phyloP scores from a whole-genome alignment of 2,113 vertebrate species.

The Phycodurus eques region DNA sequence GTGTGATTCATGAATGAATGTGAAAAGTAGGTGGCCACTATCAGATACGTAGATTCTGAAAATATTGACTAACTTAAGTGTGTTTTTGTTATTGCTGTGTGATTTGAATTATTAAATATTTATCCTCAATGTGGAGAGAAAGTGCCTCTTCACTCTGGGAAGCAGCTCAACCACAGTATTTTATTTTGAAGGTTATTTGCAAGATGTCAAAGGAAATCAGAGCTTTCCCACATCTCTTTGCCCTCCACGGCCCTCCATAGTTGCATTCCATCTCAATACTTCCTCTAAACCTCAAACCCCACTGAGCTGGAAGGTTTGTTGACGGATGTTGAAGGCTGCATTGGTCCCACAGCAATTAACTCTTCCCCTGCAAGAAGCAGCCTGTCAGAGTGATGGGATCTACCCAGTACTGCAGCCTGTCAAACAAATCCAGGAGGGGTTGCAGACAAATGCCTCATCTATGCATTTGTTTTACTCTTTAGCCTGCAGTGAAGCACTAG shows the following conservation, averaged over 20 bases:
- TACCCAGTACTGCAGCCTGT: conserved; percentile 53
- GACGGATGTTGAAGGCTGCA: conserved; percentile 70
- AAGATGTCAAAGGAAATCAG: conserved; percentile 63
- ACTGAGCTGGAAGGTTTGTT: conserved; percentile 59
- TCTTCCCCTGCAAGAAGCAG: conserved; percentile 66
- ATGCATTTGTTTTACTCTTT: conserved; percentile 66
- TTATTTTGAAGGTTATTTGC: conserved; percentile 64
- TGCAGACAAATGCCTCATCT: conserved; percentile 64
- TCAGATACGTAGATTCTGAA: not conserved
- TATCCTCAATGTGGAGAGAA: conserved; percentile 3
- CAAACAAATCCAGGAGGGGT: conserved; percentile 58
- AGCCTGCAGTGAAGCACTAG: conserved; percentile 39
- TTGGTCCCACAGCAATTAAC: conserved; percentile 76
- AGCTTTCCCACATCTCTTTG: conserved; percentile 56
- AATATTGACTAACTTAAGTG: not conserved
- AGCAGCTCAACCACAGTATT: conserved; percentile 34
- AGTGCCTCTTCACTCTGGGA: conserved; percentile 25
- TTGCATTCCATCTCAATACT: conserved; percentile 43
- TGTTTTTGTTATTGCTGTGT: conserved; percentile 1
- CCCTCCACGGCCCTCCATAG: conserved; percentile 49
- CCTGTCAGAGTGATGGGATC: conserved; percentile 73
- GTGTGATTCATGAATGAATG: not conserved
- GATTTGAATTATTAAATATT: conserved; percentile 3
- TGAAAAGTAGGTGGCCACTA: not conserved
- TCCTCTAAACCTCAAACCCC: conserved; percentile 61